Base-by-base conservation (phyloP, 2,113 vertebrate species). In the Ariopsis seemanni region DNA sequence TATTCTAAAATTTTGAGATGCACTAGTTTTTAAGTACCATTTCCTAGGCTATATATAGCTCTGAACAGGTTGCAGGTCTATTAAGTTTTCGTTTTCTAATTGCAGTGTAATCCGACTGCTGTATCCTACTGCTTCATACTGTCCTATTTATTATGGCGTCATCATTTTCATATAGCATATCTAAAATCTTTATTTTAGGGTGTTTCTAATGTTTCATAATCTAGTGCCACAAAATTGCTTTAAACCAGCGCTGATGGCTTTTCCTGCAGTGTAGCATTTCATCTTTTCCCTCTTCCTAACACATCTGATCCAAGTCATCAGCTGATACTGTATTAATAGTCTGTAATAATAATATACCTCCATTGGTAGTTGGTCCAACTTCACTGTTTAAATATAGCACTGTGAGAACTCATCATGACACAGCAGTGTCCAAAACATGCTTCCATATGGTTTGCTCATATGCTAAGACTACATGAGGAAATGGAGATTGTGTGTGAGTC, bases 251-350 rank as follows among this genome's bases (percentile, higher is more conserved):
- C 20, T 77, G 20, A 5, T 2, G 48, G 2, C 72, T 77, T 77
- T 42, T 77, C 1, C 20, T n/a, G 12, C 48, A 8, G 22, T 81
- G 79, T 62, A 18, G 18, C 55, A 60, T 60, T 60, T 22, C 34
- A 81, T 81, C 50, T 48, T 48, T 75, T 75, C 25, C 52, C 75
- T 78, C 7, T 57, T 58, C 27, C 75, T 6, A 78, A 15, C 77
- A 79, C 50, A 57, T 79, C 77, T 55, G 52, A 55, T 55, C 77
- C 77, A 57, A 79, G 42, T 58, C 55, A 80, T 80, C 78, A 80
- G 78, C 53, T 80, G 79, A 81, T 81, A 22, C 55, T 81, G 55
- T 81, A 81, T 81, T 81, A 81, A 81, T 81, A 81, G 78, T 80
- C 53, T 60, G 55, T 60, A 60, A 81, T 60, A 42, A 79, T 79